Evolutionary conservation across 2,113 vertebrate species (phyloP).

Genomic region (Leptobrachium leishanense): DNA sequence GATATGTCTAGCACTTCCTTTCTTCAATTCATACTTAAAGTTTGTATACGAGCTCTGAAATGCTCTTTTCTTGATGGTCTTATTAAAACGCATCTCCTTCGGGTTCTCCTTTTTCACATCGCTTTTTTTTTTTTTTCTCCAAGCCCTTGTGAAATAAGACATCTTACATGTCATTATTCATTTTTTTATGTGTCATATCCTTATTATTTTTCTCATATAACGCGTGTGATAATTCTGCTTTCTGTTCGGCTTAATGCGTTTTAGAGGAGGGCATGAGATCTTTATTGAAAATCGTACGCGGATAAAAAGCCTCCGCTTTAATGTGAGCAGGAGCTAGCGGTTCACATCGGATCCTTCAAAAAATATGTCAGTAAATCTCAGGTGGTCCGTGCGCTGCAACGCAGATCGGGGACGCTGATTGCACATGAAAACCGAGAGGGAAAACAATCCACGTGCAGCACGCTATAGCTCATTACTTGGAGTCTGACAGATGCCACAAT

Average conservation of each 20-base stretch:
- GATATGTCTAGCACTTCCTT: background rate
- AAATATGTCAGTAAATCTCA: constrained; percentile 44
- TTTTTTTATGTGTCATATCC: background rate
- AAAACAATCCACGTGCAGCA: constrained; percentile 21
- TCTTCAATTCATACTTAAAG: background rate
- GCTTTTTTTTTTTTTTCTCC: too few relatives aligned
- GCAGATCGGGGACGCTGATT: constrained; percentile 39
- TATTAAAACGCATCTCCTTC: too few relatives aligned
- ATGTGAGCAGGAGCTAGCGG: constrained; percentile 29
- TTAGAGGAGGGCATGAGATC: background rate
- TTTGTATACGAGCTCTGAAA: background rate
- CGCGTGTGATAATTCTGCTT: too few relatives aligned
- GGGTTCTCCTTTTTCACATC: too few relatives aligned
- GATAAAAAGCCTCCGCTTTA: constrained; percentile 7
- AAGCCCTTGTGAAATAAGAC: too few relatives aligned
- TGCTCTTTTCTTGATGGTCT: too few relatives aligned
- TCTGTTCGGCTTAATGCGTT: background rate
- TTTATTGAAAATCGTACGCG: constrained; percentile 5
- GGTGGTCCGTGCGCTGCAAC: constrained; percentile 20
- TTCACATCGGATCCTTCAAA: constrained; percentile 9
- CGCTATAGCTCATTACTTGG: constrained; percentile 29
- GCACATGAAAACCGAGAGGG: constrained; percentile 43
- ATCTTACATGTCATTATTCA: too few relatives aligned
- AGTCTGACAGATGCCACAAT: constrained; percentile 36
- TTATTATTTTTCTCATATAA: too few relatives aligned